phyloP scores from a whole-genome alignment of 2,888 invertebrate species.

The Helobdella robusta region DNA sequence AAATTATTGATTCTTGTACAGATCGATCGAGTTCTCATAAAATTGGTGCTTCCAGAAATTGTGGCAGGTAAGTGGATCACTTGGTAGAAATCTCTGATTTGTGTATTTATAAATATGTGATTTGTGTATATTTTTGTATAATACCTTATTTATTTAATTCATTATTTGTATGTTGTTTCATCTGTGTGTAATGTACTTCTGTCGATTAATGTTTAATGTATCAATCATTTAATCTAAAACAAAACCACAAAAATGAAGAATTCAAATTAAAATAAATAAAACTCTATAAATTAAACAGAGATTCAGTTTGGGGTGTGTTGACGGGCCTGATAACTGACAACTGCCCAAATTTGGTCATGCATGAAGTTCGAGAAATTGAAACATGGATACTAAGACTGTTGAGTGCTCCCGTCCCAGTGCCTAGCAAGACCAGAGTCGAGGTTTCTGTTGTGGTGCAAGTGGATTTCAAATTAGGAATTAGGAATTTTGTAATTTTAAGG shows the following conservation, averaged over 20 bases:
- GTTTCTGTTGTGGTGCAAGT: slow-evolving; percentile 41
- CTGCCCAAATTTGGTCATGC: slow-evolving; percentile 59
- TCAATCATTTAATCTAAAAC: no score
- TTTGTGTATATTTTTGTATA: no score
- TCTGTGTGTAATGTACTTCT: no score
- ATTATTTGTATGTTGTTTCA: no score
- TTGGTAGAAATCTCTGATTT: neutral
- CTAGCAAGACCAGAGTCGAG: slow-evolving; percentile 79
- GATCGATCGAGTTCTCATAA: slow-evolving; percentile 57
- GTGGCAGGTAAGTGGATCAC: slow-evolving; percentile 60
- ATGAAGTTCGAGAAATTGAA: slow-evolving; percentile 94
- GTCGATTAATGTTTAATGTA: no score
- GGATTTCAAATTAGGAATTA: no score
- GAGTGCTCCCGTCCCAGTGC: slow-evolving; percentile 94
- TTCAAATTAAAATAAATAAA: no score
- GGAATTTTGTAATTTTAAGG: no score
- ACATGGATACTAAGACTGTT: slow-evolving; percentile 93
- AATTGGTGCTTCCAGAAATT: slow-evolving; percentile 64
- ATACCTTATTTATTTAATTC: no score
- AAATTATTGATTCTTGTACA: slow-evolving; percentile 93
- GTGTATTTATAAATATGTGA: neutral
- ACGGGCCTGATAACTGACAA: slow-evolving; percentile 54
- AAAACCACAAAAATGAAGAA: no score
- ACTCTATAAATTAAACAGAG: no score
- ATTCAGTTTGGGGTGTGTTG: slow-evolving; percentile 90